Base-by-base conservation (phyloP, 2,113 vertebrate genomes). In the Nycticorax nycticorax region DNA sequence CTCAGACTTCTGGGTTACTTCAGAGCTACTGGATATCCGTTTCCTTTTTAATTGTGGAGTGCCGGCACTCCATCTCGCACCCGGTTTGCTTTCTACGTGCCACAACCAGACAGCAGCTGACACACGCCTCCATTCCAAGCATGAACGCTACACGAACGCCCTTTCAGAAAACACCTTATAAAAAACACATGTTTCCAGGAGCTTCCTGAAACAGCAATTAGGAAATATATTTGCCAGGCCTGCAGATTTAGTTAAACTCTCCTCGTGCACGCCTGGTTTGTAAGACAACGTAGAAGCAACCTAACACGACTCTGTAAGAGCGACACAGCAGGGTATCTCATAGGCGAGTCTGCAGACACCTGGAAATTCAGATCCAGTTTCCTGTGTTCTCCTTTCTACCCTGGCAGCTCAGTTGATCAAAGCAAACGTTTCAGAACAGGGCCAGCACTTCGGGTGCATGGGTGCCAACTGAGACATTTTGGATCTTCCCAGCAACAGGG, bases 401-500 rank as follows among this genome's bases (percentile, higher is more conserved):
- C 5, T 2, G 12, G 39, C 45, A 79, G 41, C 41, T 77, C 72
- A 19, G 33, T 10, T 81, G 10, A 32, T 37, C 14, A 26, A 33
- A 35, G 39, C 32, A 48, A 89, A 64, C 19, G 5, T 33, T 86
- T 87, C 64, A 6, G 3, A 74, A 66, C 0, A 21, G 53, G 45
- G 45, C 1, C 1, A 79, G 20, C 33, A 10, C 53, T 85, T 7
- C 0, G 14, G 15, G 23, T 28, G 47, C 45, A 33, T 8, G 9
- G 1, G 8, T 26, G 53, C 60, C 48, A 62, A 10, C 9, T 1
- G 12, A 53, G 41, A 68, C 30, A 5, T 1, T 21, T 22, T n/a
- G 37, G 55, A 35, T 45, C 74, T 15, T 32, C n/a, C 52, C 50
- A 28, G 60, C 48, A 37, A 20, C 68, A 12, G 0, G 0, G n/a